Evolutionary conservation across 2,888 invertebrate genomes (phyloP), one percentile per base, ranked within the genome.

Genomic region (Melitaea athalia): DNA sequence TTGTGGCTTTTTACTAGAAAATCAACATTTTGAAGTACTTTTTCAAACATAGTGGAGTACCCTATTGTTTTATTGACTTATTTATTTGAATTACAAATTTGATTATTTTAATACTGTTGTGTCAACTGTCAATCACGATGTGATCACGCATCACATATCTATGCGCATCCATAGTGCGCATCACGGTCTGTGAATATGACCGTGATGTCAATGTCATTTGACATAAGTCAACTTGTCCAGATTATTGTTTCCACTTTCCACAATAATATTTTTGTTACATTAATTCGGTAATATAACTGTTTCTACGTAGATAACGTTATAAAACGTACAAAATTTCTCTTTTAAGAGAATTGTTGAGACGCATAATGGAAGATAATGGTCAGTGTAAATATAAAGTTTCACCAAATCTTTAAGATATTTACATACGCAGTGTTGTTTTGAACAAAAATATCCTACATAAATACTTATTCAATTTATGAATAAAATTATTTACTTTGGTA

Each of bases 321-420:
- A 49, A 49, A 43, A 60, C 12, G 59, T 69, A 1, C 75, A 84
- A 81, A 38, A 85, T 85, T 81, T 78, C 77, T 43, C 74, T 79
- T 17, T 15, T 85, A 60, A 71, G 78, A 59, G 74, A 78, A 71
- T 61, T 84, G 24, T 70, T 83, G 31, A 72, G 78, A 47, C 77
- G 78, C 45, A 78, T 84, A 31, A 85, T 87, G 85, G 83, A 86
- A 63, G 80, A 80, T 14, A 80, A 81, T 61, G 81, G 87, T 87
- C 64, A 76, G 79, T 77, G 69, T 15, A 43, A 33, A 49, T 57
- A 42, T n/a, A 57, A 10, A 15, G 4, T 57, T 49, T 38, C 38
- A 15, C 6, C 31, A 33, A 33, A 33, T 14, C 15, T 14, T 57
- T 15, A 15, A 31, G 17, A 15, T 57, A 57, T 57, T n/a, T 57